phyloP scores from a whole-genome alignment of 2,888 invertebrate genomes.

The Abscondita cerata region DNA sequence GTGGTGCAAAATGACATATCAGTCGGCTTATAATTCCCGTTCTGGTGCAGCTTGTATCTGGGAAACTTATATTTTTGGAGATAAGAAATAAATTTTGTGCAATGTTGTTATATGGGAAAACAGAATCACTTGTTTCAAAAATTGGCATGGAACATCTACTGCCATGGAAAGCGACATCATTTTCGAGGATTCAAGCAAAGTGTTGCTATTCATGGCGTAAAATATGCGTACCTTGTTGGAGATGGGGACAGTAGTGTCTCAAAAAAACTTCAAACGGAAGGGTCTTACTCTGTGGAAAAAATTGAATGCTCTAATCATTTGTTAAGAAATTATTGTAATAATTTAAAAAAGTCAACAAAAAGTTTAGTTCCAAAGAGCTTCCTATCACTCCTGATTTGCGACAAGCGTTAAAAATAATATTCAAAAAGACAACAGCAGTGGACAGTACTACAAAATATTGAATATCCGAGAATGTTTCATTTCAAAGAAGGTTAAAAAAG shows the following conservation, averaged over 20 bases:
- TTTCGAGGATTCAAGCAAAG: constrained; percentile 29
- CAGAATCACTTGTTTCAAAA: constrained; percentile 34
- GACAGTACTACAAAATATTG: too few relatives aligned
- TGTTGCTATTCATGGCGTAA: constrained; percentile 25
- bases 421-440: too few relatives aligned
- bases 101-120: constrained; percentile 13
- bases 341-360: too few relatives aligned
- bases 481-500: too few relatives aligned
- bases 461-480: too few relatives aligned
- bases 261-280: constrained; percentile 27
- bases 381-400: too few relatives aligned
- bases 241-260: constrained; percentile 34
- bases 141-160: constrained; percentile 30
- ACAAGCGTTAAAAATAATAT: too few relatives aligned
- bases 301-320: constrained; percentile 34
- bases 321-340: constrained; percentile 10
- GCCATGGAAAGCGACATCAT: constrained; percentile 34
- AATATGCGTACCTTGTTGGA: constrained; percentile 27
- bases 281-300: constrained; percentile 23
- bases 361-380: too few relatives aligned
- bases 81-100: constrained; percentile 34
- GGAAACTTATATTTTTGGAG: constrained; percentile 30
- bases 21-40: neutral
- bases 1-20: constrained; percentile 13
- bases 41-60: constrained; percentile 23